Evolutionary conservation across 2,888 invertebrate species (phyloP).

Genomic region (Meliscaeva auricollis): DNA sequence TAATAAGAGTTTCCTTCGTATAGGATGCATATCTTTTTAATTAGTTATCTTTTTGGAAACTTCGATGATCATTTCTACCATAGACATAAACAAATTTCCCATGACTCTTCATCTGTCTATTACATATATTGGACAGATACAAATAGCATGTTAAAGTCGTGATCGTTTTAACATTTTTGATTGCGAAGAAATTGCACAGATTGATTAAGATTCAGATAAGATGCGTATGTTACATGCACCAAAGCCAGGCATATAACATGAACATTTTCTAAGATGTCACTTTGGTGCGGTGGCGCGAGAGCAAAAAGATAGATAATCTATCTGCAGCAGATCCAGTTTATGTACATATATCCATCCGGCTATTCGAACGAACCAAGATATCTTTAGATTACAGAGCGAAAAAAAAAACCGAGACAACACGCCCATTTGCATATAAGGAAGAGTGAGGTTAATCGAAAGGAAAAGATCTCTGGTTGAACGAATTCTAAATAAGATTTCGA

Average conservation of each 20-base stretch:
- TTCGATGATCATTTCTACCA: slow-evolving; percentile 33
- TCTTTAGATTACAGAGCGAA: slow-evolving; percentile 3
- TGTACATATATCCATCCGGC: slow-evolving; percentile 25
- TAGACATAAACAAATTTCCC: not conserved
- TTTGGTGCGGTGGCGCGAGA: slow-evolving; percentile 38
- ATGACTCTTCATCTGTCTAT: slow-evolving; percentile 30
- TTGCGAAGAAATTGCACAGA: slow-evolving; percentile 64
- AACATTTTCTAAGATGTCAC: slow-evolving; percentile 73
- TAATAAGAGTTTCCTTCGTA: no score
- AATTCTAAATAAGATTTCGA: slow-evolving; percentile 73
- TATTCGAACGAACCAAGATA: slow-evolving; percentile 15
- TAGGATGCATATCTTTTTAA: no score
- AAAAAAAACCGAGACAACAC: slow-evolving; percentile 7
- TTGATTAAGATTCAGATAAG: slow-evolving; percentile 74
- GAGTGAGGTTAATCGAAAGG: slow-evolving; percentile 15
- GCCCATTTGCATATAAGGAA: slow-evolving; percentile 60
- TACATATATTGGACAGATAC: slow-evolving; percentile 51
- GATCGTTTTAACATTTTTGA: slow-evolving; percentile 71
- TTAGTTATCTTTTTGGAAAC: not conserved
- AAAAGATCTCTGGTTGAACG: slow-evolving; percentile 66
- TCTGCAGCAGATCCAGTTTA: slow-evolving; percentile 65
- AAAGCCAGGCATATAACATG: slow-evolving; percentile 62
- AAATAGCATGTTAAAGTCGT: slow-evolving; percentile 65
- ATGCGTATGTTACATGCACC: slow-evolving; percentile 64
- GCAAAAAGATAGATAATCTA: slow-evolving; percentile 52